Percentiles rank a stretch among this genome's conserved stretches.
Evolutionary conservation across 1,140 invertebrate genomes (phyloP).

Genomic region (Ephestia elutella): DNA sequence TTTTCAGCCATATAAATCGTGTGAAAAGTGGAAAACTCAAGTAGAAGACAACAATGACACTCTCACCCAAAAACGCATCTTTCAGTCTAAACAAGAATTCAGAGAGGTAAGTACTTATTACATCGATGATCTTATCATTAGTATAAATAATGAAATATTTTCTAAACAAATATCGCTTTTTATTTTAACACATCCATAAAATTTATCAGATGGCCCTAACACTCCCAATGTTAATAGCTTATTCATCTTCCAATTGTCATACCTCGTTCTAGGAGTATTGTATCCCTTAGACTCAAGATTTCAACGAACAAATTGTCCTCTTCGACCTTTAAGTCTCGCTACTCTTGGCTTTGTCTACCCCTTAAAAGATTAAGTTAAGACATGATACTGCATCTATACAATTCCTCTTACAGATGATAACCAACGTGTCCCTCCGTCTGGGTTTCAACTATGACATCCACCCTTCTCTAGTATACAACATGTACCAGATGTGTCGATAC

Average conservation of each 20-base stretch:
- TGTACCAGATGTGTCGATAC: constrained; percentile 83
- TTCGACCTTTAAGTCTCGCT: no score
- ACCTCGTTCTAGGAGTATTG: no score
- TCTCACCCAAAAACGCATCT: constrained; percentile 75
- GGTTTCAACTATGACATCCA: constrained; percentile 76
- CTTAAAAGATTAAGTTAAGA: neutral
- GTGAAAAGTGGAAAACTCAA: constrained; percentile 50
- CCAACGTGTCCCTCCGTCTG: constrained; percentile 74
- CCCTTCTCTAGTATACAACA: constrained; percentile 61
- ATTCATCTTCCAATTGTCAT: no score
- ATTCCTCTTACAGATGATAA: constrained; percentile 60
- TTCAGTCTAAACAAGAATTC: constrained; percentile 75
- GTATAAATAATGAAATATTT: no score
- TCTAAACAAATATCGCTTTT: no score
- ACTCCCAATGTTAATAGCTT: neutral
- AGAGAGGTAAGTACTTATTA: constrained; percentile 61
- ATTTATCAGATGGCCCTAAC: neutral
- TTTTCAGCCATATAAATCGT: constrained; percentile 63
- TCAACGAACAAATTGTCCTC: no score
- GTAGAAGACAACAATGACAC: constrained; percentile 78
- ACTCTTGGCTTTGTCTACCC: no score
- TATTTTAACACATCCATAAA: no score
- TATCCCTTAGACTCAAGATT: no score
- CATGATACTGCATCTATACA: neutral
- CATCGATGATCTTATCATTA: no score